Percentiles rank a stretch among this genome's conserved stretches.
Evolutionary conservation across 2,888 invertebrate genomes (phyloP).

Genomic region (Coleophora deauratella): DNA sequence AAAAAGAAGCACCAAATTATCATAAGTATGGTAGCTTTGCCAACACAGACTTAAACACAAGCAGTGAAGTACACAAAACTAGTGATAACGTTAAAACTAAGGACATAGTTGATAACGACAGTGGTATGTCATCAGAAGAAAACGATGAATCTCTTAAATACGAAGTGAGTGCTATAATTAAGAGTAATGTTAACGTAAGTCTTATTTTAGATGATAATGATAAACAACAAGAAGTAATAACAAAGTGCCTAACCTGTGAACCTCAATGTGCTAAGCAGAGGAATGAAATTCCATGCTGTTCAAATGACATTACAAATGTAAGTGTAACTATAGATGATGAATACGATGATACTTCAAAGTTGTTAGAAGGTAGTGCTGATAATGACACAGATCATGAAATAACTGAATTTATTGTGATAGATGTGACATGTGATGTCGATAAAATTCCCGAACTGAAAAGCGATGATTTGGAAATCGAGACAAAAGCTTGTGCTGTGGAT

Average conservation of each 20-base stretch:
- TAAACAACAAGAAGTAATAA: conserved; percentile 40
- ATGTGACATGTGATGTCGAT: conserved; percentile 55
- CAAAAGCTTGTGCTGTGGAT: conserved; percentile 41
- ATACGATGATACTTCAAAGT: conserved; percentile 27
- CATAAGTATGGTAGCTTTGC: conserved; percentile 56
- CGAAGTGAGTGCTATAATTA: conserved; percentile 35
- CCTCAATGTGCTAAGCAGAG: conserved; percentile 45
- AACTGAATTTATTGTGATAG: conserved; percentile 62
- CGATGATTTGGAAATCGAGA: conserved; percentile 30
- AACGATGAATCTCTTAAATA: conserved; percentile 54
- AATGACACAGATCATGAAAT: conserved; percentile 26
- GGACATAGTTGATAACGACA: conserved; percentile 32
- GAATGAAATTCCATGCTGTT: conserved; percentile 70
- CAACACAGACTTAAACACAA: conserved; percentile 37
- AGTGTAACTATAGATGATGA: conserved; percentile 38
- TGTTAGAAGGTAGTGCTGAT: conserved; percentile 18
- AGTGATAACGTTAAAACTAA: conserved; percentile 9
- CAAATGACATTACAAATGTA: conserved; percentile 46
- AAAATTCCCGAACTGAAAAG: conserved; percentile 30
- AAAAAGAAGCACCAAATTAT: conserved; percentile 28
- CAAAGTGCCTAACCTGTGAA: conserved; percentile 64
- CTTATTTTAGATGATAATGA: conserved; percentile 32
- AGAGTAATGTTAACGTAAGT: conserved; percentile 34
- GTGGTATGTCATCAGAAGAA: conserved; percentile 68
- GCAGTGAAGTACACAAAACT: conserved; percentile 23